Conservation (phyloP, 2,888 invertebrate genomes). For the Aphodius granarius region DNA sequence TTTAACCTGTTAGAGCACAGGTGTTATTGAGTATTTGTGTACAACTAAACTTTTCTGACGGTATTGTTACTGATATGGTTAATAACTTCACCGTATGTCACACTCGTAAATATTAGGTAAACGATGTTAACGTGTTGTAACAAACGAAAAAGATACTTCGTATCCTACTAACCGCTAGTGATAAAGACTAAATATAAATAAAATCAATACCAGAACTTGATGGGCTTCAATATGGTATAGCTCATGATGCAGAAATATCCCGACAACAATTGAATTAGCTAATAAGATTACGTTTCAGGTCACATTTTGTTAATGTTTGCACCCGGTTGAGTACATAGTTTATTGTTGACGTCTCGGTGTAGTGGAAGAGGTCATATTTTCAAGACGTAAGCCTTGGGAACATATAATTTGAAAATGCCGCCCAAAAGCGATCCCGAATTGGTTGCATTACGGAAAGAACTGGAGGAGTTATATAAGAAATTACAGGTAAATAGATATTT, state of each 20-base stretch:
- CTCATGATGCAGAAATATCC: conserved; percentile 7
- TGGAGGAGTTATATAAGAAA: conserved; percentile 77
- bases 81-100: neutral
- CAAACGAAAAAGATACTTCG: neutral
- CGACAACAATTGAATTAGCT: conserved; percentile 11
- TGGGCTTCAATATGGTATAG: neutral
- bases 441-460: conserved; percentile 75
- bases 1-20: too few relatives aligned
- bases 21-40: too few relatives aligned
- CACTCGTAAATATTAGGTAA: neutral
- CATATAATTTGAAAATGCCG: conserved; percentile 58
- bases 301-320: neutral
- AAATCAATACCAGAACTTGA: conserved; percentile 8
- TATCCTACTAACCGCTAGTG: neutral
- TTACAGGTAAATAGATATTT: conserved; percentile 64
- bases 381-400: neutral
- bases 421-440: conserved; percentile 85
- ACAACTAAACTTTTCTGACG: too few relatives aligned
- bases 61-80: neutral
- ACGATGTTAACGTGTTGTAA: neutral
- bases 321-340: neutral
- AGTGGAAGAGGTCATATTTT: neutral
- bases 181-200: conserved; percentile 7
- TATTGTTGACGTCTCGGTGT: neutral
- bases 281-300: conserved; percentile 5